Evolutionary conservation across 2,113 vertebrate genomes (phyloP).

Genomic region (Phyllopteryx taeniolatus): DNA sequence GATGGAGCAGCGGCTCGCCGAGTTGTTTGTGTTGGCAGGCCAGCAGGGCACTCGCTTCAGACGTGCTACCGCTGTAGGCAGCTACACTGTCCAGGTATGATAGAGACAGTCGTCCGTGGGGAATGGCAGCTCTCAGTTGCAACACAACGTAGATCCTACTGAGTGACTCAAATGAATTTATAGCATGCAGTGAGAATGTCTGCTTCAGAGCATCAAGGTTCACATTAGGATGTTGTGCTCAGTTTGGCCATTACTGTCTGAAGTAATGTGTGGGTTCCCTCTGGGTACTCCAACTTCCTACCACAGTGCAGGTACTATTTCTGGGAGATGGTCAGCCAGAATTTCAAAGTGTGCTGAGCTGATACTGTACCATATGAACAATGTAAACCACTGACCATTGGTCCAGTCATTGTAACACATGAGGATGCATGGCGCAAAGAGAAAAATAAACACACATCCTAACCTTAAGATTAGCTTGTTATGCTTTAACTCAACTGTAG

Average conservation of each 20-base stretch:
- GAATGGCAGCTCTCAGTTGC: neutral
- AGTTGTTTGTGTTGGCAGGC: constrained; percentile 88
- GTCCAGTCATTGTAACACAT: neutral
- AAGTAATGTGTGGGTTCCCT: neutral
- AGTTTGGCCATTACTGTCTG: neutral
- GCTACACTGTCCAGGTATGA: constrained; percentile 93
- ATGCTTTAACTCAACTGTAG: constrained; percentile 1
- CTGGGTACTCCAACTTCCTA: no score
- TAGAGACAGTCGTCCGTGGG: constrained; percentile 3
- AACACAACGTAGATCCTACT: neutral
- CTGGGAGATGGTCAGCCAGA: neutral
- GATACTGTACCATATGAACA: neutral
- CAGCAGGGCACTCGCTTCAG: constrained; percentile 86
- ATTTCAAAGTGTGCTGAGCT: neutral
- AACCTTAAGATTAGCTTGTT: neutral
- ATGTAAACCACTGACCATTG: neutral
- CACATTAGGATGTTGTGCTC: constrained; percentile 1
- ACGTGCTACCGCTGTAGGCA: constrained; percentile 86
- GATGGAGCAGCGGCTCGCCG: constrained; percentile 95
- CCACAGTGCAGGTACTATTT: neutral
- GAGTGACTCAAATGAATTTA: neutral
- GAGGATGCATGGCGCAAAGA: neutral
- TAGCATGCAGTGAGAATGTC: constrained; percentile 1
- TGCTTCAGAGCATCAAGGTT: neutral
- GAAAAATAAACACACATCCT: neutral